phyloP scores from a whole-genome alignment of 2,113 vertebrate species.

The Plestiodon gilberti region DNA sequence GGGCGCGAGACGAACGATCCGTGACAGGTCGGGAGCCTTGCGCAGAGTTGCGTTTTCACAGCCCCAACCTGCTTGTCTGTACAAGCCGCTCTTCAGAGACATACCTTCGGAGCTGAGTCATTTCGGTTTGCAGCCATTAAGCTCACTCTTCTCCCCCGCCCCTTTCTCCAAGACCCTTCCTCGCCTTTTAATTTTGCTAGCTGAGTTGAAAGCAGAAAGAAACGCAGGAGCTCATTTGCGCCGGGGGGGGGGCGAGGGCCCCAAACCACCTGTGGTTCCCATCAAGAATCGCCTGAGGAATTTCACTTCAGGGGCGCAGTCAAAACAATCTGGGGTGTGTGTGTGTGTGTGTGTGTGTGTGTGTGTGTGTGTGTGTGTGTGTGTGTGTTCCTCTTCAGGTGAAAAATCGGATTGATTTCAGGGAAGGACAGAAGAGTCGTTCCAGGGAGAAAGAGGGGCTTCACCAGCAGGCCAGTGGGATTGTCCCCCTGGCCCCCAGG shows the following conservation, averaged over 20 bases:
- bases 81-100: neutral
- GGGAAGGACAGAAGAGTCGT: neutral
- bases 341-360: too few species aligned
- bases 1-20: neutral
- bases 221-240: too few species aligned
- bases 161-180: neutral
- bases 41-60: neutral
- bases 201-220: neutral
- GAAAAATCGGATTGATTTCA: neutral
- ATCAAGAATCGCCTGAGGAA: fast-evolving
- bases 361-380: too few species aligned
- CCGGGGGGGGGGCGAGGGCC: neutral
- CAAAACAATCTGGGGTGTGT: too few species aligned
- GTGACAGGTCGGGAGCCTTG: neutral
- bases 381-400: neutral
- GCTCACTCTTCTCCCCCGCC: neutral
- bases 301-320: too few species aligned
- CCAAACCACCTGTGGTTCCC: neutral
- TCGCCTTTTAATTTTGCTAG: too few species aligned
- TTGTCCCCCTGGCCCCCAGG: too few species aligned
- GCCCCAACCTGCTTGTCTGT: slow-evolving; percentile 4
- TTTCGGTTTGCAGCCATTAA: neutral
- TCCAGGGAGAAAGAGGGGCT: neutral
- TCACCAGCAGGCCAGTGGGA: too few species aligned
- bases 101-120: neutral